These are phyloP conservation scores for Hetaerina titia DNA, from an alignment of 2,888 invertebrate genomes.

Conservation along the genomic window DNA sequence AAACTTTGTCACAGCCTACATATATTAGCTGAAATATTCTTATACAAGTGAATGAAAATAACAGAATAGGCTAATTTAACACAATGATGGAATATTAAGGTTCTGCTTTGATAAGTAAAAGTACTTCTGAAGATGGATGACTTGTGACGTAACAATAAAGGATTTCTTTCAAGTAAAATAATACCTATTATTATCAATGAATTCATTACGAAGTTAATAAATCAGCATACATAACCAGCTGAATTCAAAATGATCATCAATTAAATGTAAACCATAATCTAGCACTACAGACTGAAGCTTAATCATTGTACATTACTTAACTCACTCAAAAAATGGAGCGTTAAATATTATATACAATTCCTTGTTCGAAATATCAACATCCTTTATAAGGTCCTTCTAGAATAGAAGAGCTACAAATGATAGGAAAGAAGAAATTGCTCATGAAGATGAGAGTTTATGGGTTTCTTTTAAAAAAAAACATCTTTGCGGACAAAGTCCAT, in stretches of 20 bases:
- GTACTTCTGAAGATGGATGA: background rate
- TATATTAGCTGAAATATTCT: slow-evolving; percentile 42
- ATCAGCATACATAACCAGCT: slow-evolving; percentile 50
- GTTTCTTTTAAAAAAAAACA: slow-evolving; percentile 49
- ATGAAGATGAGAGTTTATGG: slow-evolving; percentile 57
- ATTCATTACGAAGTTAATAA: slow-evolving; percentile 36
- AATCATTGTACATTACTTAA: slow-evolving; percentile 36
- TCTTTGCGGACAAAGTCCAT: background rate
- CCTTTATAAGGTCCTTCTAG: slow-evolving; percentile 36
- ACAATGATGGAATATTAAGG: background rate
- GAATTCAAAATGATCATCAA: slow-evolving; percentile 40
- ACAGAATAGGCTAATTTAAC: background rate
- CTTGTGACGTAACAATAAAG: background rate
- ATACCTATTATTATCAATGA: slow-evolving; percentile 51
- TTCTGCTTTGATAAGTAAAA: background rate
- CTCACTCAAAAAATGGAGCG: slow-evolving; percentile 19
- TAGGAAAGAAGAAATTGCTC: slow-evolving; percentile 50
- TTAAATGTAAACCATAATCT: slow-evolving; percentile 9
- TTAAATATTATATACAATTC: slow-evolving; percentile 64
- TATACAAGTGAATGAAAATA: slow-evolving; percentile 19
- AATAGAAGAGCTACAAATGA: slow-evolving; percentile 41
- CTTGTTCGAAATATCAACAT: slow-evolving; percentile 40
- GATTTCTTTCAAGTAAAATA: slow-evolving; percentile 12
- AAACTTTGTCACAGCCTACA: slow-evolving; percentile 60
- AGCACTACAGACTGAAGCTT: slow-evolving; percentile 39